Percentiles rank a stretch among this genome's conserved stretches.
These are phyloP conservation scores for Tyrannus savana DNA, from an alignment of 2,113 vertebrate species.

Conservation along the genomic window DNA sequence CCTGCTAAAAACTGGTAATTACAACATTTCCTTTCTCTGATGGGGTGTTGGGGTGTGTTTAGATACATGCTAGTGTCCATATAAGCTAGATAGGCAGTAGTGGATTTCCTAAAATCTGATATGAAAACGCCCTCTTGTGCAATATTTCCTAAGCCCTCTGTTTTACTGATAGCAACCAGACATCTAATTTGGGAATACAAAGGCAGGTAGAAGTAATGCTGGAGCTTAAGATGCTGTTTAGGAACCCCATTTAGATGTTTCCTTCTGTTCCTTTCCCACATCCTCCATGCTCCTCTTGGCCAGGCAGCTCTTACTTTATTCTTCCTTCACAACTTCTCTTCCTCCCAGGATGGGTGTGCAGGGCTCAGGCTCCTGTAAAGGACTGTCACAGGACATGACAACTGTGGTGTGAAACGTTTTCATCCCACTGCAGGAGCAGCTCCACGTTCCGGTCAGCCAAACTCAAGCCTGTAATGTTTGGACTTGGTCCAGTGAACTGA, in stretches of 20 bases:
- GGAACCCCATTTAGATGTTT: not conserved
- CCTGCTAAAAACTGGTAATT: not conserved
- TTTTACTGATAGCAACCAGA: not conserved
- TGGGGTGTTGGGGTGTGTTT: not conserved
- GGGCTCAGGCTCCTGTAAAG: not conserved
- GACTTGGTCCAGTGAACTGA: constrained; percentile 29
- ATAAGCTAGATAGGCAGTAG: not conserved
- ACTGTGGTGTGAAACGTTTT: not conserved
- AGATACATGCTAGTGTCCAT: not conserved
- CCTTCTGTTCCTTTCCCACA: not conserved
- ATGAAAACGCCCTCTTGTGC: not conserved
- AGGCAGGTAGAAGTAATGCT: not conserved
- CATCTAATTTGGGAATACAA: not conserved
- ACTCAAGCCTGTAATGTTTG: not conserved
- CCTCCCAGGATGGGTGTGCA: not conserved
- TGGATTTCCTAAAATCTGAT: not conserved
- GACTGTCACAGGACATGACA: not conserved
- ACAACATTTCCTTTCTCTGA: not conserved
- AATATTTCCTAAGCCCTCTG: not conserved
- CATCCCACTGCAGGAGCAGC: not conserved
- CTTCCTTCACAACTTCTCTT: not conserved
- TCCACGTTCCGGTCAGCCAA: not conserved
- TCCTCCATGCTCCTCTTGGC: not conserved
- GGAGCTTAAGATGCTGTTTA: not conserved
- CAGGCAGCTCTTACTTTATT: not conserved